Base-by-base conservation (phyloP, 2,888 invertebrate species). In the Tridacna crocea region DNA sequence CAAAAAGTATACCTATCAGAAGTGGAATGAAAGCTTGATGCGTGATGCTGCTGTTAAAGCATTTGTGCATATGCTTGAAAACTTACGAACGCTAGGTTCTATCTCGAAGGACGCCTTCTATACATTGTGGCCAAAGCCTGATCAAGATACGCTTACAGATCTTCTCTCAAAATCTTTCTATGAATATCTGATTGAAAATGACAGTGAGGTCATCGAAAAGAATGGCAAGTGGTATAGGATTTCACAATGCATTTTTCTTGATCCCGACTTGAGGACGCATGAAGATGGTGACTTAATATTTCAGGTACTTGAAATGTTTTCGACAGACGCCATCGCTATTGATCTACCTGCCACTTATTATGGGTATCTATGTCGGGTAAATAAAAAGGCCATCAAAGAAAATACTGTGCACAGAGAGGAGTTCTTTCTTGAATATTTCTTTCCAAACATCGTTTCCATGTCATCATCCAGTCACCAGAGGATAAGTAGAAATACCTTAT, bases 11-110 rank as follows among this genome's bases (percentile, higher is more conserved):
- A 63, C 72, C 51, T 80, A 75, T 48, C 61, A 75, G n/a, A 48
- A 79, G n/a, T 89, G 89, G 89, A 89, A 89, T 79, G 80, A 84
- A 60, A 70, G 76, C 48, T 47, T 89, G 17, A 58, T 89, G 36
- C 26, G 60, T 19, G 89, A 89, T 82, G 72, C 84, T 60, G 73
- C 85, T 26, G 66, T 70, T 2, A 66, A 80, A 48, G 85, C 89
- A 36, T 75, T 85, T 15, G 58, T 88, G 4, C 58, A 79, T 51
- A 55, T 87, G n/a, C 66, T 87, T 6, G 79, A 84, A 65, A 75
- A 73, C n/a, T 0, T 85, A 26, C 47, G 61, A 0, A 19, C 46
- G 0, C 36, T 75, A 3, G 68, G 48, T n/a, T 15, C 65, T 6
- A 12, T 65, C n/a, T 0, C 27, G 6, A 65, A 74, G 26, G 81